Base-by-base conservation (phyloP, 2,113 vertebrate species). In the Falcunculus frontatus region DNA sequence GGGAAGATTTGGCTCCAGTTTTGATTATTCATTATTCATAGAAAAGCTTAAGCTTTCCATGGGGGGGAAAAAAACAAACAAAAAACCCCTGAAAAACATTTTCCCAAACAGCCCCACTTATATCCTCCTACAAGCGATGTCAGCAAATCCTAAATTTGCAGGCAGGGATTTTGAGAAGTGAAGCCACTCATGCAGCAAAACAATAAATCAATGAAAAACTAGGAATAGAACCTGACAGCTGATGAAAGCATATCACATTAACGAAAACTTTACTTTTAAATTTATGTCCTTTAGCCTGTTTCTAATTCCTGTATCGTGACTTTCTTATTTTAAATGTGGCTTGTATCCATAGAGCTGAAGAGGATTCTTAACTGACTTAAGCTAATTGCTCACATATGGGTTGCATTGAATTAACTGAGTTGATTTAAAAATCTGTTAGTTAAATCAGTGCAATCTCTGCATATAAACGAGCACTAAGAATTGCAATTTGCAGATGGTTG, bases 351-450 rank as follows among this genome's bases (percentile, higher is more conserved):
- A 72, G 59, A 95, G 65, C 53, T 91, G 92, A 69, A 88, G 67
- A 95, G 59, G 81, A 80, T 90, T 91, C 60, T 93, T 94, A 91
- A 95, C 75, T 88, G 90, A 91, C 84, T 97, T 88, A 67, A 91
- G 78, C 25, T 96, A 96, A 95, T 96, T 96, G 90, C 88, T 88
- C 85, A 90, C 95, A 96, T 96, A 94, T 88, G 92, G 92, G 52
- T 86, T 93, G 90, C 90, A 95, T 39, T 0, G 3, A 95, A 94
- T 95, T 93, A 95, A 78, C 82, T 49, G 76, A 90, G 87, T 30
- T 77, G 85, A 92, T 95, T 95, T 89, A 90, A 94, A 97, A 96
- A 95, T 88, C 90, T 88, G 84, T 75, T 86, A 35, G 67, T 83
- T 92, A 96, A 95, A 94, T 84, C 87, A 84, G 63, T 74, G 60